Evolutionary conservation across 2,797 vertebrate species (phyloP).

Genomic region (Ctenosaura bakeri): DNA sequence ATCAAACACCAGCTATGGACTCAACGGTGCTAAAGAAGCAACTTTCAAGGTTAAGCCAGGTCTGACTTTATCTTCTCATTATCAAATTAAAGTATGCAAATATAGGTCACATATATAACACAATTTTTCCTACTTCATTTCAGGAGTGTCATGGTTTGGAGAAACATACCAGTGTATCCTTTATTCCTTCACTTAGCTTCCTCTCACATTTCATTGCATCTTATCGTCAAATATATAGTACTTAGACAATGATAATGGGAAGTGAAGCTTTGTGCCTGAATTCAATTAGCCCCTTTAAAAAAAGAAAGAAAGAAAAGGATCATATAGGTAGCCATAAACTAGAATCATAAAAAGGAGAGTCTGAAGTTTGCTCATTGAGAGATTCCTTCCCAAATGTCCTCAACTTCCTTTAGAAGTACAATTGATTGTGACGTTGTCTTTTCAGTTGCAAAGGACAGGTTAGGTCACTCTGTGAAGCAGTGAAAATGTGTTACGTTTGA

Average conservation of each 20-base stretch:
- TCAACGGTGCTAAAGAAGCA: background rate
- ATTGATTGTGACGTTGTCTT: background rate
- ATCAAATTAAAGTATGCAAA: constrained; percentile 45
- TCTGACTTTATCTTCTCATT: constrained; percentile 14
- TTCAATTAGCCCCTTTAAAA: constrained; percentile 58
- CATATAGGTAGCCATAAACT: constrained; percentile 31
- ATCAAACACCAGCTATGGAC: background rate
- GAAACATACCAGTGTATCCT: constrained; percentile 24
- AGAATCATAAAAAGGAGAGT: constrained; percentile 42
- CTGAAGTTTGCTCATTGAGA: constrained; percentile 30
- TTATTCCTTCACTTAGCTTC: constrained; percentile 54
- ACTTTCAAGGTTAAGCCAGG: constrained; percentile 48
- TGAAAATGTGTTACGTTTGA: background rate
- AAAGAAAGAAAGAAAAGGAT: constrained; percentile 6
- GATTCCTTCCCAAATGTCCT: constrained; percentile 16
- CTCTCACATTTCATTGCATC: constrained; percentile 66
- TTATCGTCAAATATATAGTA: constrained; percentile 41
- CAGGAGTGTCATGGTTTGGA: constrained; percentile 34
- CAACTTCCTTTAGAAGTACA: background rate
- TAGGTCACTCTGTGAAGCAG: background rate
- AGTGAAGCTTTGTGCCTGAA: constrained; percentile 50
- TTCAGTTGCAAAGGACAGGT: background rate
- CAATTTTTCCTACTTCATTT: constrained; percentile 57
- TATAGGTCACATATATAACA: constrained; percentile 18
- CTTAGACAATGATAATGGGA: constrained; percentile 52